Percentiles rank a stretch among this genome's conserved stretches.
These are phyloP conservation scores for Calidris pugnax DNA, from an alignment of 2,113 vertebrate species.

Conservation along the genomic window DNA sequence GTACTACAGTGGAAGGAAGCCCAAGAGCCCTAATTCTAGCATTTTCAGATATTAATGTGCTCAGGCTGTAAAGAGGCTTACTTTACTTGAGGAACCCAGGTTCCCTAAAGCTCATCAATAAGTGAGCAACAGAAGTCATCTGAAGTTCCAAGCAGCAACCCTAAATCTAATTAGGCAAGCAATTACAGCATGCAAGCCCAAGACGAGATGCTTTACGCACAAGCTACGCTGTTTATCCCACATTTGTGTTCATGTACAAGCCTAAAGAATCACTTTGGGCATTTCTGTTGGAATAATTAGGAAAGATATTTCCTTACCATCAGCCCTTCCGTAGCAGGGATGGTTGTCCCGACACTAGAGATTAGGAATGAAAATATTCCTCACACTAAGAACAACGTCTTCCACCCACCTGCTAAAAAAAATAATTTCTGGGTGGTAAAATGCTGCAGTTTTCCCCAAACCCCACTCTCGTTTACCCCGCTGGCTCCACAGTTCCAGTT, in stretches of 20 bases:
- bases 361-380: background rate
- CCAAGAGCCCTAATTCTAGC: background rate
- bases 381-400: rapidly evolving
- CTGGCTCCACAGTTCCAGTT: background rate
- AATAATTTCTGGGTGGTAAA: background rate
- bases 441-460: background rate
- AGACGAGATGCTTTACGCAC: background rate
- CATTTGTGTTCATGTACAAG: background rate
- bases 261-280: background rate
- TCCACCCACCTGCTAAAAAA: background rate
- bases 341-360: background rate
- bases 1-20: background rate
- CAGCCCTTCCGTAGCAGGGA: background rate
- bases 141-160: background rate
- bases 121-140: background rate
- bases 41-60: background rate
- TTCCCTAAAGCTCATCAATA: background rate
- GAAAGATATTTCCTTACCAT: background rate
- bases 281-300: background rate
- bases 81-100: background rate
- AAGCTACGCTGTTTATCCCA: background rate
- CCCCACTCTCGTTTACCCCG: background rate
- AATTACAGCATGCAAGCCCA: background rate
- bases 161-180: background rate
- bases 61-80: background rate